phyloP scores from a whole-genome alignment of 2,113 vertebrate genomes.

The Misgurnus anguillicaudatus region DNA sequence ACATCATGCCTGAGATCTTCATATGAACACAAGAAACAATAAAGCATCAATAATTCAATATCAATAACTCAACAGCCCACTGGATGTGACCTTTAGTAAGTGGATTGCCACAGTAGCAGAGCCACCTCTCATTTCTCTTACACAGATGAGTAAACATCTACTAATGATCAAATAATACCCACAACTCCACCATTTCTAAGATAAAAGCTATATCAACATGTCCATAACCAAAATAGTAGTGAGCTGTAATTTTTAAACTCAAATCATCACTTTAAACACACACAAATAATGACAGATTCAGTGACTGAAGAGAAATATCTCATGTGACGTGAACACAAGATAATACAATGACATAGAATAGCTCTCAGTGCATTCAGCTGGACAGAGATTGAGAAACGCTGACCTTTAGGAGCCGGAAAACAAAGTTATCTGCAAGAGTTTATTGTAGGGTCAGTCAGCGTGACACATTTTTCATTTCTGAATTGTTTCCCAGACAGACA shows the following conservation, averaged over 20 bases:
- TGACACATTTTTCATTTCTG: constrained; percentile 6
- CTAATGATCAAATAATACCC: constrained; percentile 32
- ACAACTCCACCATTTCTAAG: not conserved
- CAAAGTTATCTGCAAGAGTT: not conserved
- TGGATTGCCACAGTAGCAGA: constrained; percentile 21
- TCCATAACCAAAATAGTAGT: not conserved
- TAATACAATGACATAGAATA: constrained; percentile 52
- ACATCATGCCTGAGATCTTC: constrained; percentile 43
- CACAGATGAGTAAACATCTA: not conserved
- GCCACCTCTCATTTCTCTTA: constrained; percentile 43
- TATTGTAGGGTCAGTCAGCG: constrained; percentile 13
- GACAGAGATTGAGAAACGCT: constrained; percentile 41
- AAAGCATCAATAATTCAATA: constrained; percentile 62
- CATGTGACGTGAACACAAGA: constrained; percentile 38
- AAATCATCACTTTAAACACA: not conserved
- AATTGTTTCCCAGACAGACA: not conserved
- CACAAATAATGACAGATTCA: constrained; percentile 4
- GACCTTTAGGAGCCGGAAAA: constrained; percentile 47
- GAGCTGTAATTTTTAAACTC: not conserved
- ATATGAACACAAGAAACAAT: constrained; percentile 42
- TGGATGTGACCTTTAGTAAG: constrained; percentile 60
- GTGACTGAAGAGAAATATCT: constrained; percentile 16
- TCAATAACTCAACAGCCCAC: constrained; percentile 53
- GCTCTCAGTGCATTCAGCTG: constrained; percentile 56
- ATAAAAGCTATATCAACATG: not conserved